phyloP scores from a whole-genome alignment of 2,113 vertebrate species.

The Formicarius rufipectus region DNA sequence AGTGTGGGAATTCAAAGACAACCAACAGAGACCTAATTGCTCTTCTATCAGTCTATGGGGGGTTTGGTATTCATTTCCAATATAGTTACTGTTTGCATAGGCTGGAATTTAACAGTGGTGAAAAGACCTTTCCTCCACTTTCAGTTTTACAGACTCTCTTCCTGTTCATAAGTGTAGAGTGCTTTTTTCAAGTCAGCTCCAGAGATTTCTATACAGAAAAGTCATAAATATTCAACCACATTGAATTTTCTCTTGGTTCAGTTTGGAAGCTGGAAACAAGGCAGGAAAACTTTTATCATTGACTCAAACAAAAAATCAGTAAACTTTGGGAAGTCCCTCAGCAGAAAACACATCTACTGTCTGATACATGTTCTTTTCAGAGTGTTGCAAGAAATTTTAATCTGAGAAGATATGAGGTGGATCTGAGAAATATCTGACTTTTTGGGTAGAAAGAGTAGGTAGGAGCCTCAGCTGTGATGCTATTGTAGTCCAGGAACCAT shows the following conservation, averaged over 20 bases:
- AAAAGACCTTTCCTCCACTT: conserved; percentile 3
- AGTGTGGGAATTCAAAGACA: conserved; percentile 19
- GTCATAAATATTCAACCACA: conserved; percentile 5
- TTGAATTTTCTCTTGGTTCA: conserved; percentile 1
- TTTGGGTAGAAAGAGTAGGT: background rate
- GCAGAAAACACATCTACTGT: background rate
- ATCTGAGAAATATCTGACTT: background rate
- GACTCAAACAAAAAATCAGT: background rate
- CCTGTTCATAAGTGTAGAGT: background rate
- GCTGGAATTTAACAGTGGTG: background rate
- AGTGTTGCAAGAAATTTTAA: background rate
- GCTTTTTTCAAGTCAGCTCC: background rate
- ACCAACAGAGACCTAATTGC: background rate
- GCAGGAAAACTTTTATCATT: background rate
- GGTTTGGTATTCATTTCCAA: conserved; percentile 32
- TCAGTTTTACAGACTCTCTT: background rate
- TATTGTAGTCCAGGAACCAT: background rate
- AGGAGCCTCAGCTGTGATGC: background rate
- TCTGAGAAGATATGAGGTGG: background rate
- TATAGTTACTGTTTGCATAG: background rate
- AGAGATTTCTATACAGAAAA: background rate
- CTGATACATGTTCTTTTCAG: background rate
- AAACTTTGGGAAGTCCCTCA: background rate
- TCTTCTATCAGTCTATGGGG: background rate
- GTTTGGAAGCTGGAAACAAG: background rate